Percentiles rank a stretch among this genome's conserved stretches.
phyloP scores from a whole-genome alignment of 2,797 vertebrate species.

The Morelia viridis region DNA sequence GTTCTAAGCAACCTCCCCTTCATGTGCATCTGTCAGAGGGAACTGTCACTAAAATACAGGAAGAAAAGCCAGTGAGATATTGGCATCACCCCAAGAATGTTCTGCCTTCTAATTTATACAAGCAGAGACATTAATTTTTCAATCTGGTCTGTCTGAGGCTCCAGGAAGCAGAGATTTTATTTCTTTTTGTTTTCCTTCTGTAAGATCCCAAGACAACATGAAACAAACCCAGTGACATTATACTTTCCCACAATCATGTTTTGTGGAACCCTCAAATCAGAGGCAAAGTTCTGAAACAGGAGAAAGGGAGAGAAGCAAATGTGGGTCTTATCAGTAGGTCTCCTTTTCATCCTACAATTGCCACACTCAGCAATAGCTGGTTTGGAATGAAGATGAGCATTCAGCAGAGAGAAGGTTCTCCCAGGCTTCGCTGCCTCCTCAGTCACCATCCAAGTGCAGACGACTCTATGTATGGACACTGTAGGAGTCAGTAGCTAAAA shows the following conservation, averaged over 20 bases:
- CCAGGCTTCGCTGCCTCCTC: too few species aligned
- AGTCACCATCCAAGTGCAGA: not conserved
- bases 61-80: not conserved
- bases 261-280: not conserved
- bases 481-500: rapidly evolving
- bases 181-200: not conserved
- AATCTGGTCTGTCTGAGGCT: not conserved
- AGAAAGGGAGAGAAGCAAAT: not conserved
- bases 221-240: rapidly evolving
- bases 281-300: not conserved
- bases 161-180: not conserved
- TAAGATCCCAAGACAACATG: not conserved
- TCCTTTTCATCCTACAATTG: not conserved
- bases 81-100: rapidly evolving
- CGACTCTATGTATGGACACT: not conserved
- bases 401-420: too few species aligned
- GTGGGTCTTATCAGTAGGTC: not conserved
- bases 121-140: not conserved
- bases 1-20: not conserved
- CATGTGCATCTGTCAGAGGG: too few species aligned
- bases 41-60: not conserved
- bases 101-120: slow-evolving; percentile 2
- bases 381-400: not conserved
- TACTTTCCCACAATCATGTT: not conserved
- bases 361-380: not conserved